Percentiles rank a stretch among this genome's conserved stretches.
These are phyloP conservation scores for Rhipidura dahli DNA, from an alignment of 2,113 vertebrate genomes.

Conservation along the genomic window DNA sequence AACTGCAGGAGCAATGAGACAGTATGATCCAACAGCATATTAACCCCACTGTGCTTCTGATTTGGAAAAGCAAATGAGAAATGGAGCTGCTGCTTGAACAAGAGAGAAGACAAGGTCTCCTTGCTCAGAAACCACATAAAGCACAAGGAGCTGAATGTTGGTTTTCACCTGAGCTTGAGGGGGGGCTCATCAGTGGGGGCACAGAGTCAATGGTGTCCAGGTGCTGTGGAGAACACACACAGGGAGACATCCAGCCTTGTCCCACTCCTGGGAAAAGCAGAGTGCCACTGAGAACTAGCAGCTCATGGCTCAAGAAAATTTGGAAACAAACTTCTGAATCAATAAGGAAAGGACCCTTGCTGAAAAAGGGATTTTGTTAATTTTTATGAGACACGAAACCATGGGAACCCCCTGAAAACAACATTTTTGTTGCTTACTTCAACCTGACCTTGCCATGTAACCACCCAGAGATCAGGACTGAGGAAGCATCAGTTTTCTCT, in stretches of 20 bases:
- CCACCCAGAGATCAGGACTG: not conserved
- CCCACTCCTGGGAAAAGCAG: not conserved
- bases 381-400: not conserved
- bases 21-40: not conserved
- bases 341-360: not conserved
- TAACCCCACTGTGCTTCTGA: not conserved
- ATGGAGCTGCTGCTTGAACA: not conserved
- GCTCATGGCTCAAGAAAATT: fast-evolving
- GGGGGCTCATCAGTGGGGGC: not conserved
- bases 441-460: not conserved
- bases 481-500: not conserved
- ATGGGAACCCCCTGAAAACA: not conserved
- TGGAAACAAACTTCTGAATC: not conserved
- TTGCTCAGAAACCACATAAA: fast-evolving
- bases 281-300: not conserved
- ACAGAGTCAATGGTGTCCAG: not conserved
- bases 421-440: fast-evolving
- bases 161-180: not conserved
- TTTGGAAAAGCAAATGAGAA: not conserved
- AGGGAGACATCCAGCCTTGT: not conserved
- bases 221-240: not conserved
- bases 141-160: fast-evolving
- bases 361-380: not conserved
- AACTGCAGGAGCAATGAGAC: not conserved
- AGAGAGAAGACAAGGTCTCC: not conserved